A percentile compares a stretch with the other conserved stretches of the same genome.
Conservation (phyloP, 1,140 invertebrate genomes). For the Papilio polyxenes region DNA sequence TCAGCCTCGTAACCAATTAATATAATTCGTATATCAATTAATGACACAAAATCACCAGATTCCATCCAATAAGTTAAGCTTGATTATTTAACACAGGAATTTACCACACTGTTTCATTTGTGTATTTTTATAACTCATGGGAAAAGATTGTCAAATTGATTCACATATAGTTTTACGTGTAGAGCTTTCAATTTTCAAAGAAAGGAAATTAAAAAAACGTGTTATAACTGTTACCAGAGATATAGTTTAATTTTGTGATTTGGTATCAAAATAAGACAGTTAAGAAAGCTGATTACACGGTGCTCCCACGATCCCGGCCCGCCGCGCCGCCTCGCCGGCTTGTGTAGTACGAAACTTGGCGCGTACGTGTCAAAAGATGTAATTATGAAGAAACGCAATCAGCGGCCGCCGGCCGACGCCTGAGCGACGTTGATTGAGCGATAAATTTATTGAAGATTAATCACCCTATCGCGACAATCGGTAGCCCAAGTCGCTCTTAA, state of each 20-base stretch:
- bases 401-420: conserved; percentile 63
- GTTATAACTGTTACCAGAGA: neutral
- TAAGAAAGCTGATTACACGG: conserved; percentile 78
- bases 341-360: conserved; percentile 77
- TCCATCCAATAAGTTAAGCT: neutral
- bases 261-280: conserved; percentile 73
- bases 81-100: neutral
- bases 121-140: too few species aligned
- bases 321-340: conserved; percentile 50
- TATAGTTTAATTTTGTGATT: conserved; percentile 50
- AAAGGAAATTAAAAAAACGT: neutral
- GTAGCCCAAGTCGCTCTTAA: conserved; percentile 65
- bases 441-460: conserved; percentile 79
- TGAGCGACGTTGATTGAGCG: conserved; percentile 78
- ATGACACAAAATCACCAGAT: neutral
- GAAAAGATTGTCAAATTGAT: too few species aligned
- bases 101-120: neutral
- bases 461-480: conserved; percentile 75
- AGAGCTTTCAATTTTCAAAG: neutral
- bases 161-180: neutral
- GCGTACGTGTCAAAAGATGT: conserved; percentile 80
- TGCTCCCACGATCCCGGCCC: conserved; percentile 75
- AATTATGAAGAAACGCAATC: conserved; percentile 81
- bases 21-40: neutral
- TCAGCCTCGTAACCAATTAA: too few species aligned